These are phyloP conservation scores for Temnothorax unifasciatus DNA, from an alignment of 2,888 invertebrate genomes.

Conservation along the genomic window DNA sequence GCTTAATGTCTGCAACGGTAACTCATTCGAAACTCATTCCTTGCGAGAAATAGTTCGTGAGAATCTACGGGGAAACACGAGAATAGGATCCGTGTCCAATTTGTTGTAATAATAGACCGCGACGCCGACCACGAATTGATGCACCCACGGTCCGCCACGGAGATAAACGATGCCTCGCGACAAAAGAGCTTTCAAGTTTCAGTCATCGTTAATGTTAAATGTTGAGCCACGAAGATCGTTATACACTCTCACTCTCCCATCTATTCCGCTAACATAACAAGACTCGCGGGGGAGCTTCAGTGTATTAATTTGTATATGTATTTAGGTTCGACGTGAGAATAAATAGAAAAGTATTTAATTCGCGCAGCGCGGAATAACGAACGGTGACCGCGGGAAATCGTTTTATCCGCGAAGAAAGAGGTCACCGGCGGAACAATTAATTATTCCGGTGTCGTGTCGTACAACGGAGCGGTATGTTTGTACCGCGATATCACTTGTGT, in stretches of 20 bases:
- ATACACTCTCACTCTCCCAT: neutral
- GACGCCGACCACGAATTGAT: slow-evolving; percentile 40
- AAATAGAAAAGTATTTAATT: slow-evolving; percentile 26
- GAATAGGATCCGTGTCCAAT: slow-evolving; percentile 60
- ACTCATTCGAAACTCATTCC: slow-evolving; percentile 69
- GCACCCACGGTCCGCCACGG: neutral
- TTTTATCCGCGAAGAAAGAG: slow-evolving; percentile 43
- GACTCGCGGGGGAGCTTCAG: neutral
- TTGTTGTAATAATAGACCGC: slow-evolving; percentile 55
- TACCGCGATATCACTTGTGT: slow-evolving; percentile 74
- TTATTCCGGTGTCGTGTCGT: slow-evolving; percentile 58
- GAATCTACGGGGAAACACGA: slow-evolving; percentile 57
- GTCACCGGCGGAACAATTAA: slow-evolving; percentile 61
- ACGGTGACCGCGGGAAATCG: slow-evolving; percentile 4
- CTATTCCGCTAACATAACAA: neutral
- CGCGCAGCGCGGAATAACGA: neutral
- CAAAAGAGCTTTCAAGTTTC: slow-evolving; percentile 13
- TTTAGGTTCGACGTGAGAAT: neutral
- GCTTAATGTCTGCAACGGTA: slow-evolving; percentile 64
- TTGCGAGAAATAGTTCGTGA: slow-evolving; percentile 48
- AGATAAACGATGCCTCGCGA: slow-evolving; percentile 26
- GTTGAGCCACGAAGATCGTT: neutral
- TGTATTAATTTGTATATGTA: neutral
- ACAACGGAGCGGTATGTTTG: slow-evolving; percentile 58
- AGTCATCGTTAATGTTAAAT: neutral